These are phyloP conservation scores for Zingel zingel DNA, from an alignment of 2,113 vertebrate genomes.

Conservation along the genomic window DNA sequence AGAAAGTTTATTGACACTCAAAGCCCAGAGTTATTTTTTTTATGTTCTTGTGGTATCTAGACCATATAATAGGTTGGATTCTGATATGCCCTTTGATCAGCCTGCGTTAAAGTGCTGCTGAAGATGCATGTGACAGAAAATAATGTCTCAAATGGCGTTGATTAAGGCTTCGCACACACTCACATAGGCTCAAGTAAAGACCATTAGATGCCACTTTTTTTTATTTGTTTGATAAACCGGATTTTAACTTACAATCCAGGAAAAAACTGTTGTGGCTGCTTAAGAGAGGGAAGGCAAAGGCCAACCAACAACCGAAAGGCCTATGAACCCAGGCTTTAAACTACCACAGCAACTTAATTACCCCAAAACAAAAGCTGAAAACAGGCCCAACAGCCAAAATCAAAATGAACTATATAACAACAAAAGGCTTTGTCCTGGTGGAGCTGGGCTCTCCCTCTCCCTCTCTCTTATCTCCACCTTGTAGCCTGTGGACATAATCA, in stretches of 20 bases:
- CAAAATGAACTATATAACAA: background rate
- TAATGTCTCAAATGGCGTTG: background rate
- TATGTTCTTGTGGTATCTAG: background rate
- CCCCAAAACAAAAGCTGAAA: background rate
- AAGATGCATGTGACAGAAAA: background rate
- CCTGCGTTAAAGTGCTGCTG: background rate
- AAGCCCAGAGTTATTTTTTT: background rate
- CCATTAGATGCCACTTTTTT: no score
- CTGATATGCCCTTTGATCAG: background rate
- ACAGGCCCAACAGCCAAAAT: background rate
- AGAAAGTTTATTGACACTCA: background rate
- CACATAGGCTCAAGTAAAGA: background rate
- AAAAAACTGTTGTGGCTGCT: background rate
- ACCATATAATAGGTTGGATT: background rate
- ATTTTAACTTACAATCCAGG: background rate
- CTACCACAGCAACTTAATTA: background rate
- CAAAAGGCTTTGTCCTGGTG: background rate
- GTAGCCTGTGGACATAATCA: background rate
- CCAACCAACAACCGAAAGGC: background rate
- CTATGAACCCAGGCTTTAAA: background rate
- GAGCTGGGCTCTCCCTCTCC: background rate
- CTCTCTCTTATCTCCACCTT: background rate
- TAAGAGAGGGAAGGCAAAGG: background rate
- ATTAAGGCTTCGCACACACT: background rate
- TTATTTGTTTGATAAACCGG: background rate